Percentiles rank a stretch among this genome's conserved stretches.
phyloP scores from a whole-genome alignment of 1,140 invertebrate species.

The Argopecten irradians region DNA sequence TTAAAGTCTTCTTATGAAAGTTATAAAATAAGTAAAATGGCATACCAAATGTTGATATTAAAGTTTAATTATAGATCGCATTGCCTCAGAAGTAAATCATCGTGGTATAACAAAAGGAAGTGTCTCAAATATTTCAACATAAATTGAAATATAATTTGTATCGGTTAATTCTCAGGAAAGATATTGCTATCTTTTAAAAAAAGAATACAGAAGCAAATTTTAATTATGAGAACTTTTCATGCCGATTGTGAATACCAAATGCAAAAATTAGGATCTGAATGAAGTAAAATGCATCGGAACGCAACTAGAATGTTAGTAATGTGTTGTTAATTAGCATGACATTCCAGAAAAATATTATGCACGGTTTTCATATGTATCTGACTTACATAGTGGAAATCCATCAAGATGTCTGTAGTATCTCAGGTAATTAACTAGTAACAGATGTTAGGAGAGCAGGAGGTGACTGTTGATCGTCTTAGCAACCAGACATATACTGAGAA shows the following conservation, averaged over 20 bases:
- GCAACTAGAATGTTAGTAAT: neutral
- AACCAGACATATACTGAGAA: neutral
- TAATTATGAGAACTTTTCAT: neutral
- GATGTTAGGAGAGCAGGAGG: neutral
- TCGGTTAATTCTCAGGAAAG: neutral
- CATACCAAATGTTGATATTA: too few relatives aligned
- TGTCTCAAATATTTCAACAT: neutral
- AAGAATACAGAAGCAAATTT: conserved; percentile 3
- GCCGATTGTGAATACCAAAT: neutral
- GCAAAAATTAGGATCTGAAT: neutral
- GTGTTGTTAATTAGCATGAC: neutral
- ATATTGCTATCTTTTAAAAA: neutral
- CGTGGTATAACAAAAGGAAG: too few relatives aligned
- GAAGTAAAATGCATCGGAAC: neutral
- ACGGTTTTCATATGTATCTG: neutral
- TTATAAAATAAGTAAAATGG: too few relatives aligned
- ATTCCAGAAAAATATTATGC: neutral
- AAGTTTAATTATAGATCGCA: too few relatives aligned
- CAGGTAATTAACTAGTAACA: neutral
- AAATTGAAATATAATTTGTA: neutral
- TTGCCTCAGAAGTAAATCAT: too few relatives aligned
- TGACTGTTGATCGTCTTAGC: neutral
- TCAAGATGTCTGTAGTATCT: neutral
- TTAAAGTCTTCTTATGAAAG: too few relatives aligned
- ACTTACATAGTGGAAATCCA: neutral